Evolutionary conservation across 2,797 vertebrate genomes (phyloP).

Genomic region (Lepus oiostolus): DNA sequence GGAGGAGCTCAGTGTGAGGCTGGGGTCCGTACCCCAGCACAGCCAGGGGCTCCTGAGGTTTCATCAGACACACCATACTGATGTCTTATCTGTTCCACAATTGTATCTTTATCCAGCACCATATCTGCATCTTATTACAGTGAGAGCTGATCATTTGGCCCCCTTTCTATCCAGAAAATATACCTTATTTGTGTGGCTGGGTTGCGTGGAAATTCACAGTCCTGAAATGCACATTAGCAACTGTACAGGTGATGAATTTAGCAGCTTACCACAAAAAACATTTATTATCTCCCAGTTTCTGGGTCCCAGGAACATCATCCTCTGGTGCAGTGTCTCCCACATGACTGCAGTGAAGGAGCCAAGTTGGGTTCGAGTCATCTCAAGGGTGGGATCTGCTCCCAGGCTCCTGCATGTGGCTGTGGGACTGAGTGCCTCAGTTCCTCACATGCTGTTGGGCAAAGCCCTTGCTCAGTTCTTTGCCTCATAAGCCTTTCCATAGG

Average conservation of each 20-base stretch:
- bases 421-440: not conserved
- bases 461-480: not conserved
- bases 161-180: constrained; percentile 15
- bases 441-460: not conserved
- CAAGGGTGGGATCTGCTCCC: not conserved
- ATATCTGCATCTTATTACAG: not conserved
- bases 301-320: not conserved
- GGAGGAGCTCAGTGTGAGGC: not conserved
- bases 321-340: not conserved
- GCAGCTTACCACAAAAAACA: not conserved
- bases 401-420: not conserved
- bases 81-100: not conserved
- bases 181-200: not conserved
- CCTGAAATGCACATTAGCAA: not conserved
- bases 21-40: not conserved
- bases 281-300: not conserved
- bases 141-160: not conserved
- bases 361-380: not conserved
- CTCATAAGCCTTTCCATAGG: not conserved
- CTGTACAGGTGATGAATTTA: not conserved
- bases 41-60: not conserved
- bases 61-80: not conserved
- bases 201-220: not conserved
- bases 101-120: not conserved
- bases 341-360: not conserved